Base-by-base conservation (phyloP, 2,888 invertebrate species). In the Heliconius sara region DNA sequence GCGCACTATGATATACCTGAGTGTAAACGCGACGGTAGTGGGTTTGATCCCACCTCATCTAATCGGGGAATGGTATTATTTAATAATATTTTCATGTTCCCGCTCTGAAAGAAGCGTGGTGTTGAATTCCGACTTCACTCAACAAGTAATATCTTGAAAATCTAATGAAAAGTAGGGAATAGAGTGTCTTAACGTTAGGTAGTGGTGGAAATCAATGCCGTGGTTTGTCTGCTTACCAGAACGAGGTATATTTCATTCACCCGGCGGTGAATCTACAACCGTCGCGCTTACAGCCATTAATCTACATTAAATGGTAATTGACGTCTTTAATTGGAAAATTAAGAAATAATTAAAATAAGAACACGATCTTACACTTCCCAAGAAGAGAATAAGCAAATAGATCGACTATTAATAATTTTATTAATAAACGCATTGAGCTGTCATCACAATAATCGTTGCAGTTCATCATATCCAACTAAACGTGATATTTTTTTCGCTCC, bases 381-480 rank as follows among this genome's bases (percentile, higher is more conserved):
- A 65, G 52, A 39, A 67, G 73, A 72, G 39, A 60, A 63, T 67
- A 74, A 79, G 77, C 81, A 77, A 79, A 77, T 65, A 67, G 71
- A 74, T 66, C 30, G 52, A 43, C 60, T 74, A 81, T 82, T 76
- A 82, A 78, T 79, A 80, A 73, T 65, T 77, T 78, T 77, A 76
- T 79, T 80, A 82, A 82, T 81, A 80, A 65, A 79, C 75, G 76
- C 73, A 83, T 83, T 81, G 79, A 81, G 77, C 82, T 82, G 82
- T 83, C 83, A 79, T 78, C 80, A 63, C 74, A 79, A 81, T 82
- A 80, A 81, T 80, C 78, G 78, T 73, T 81, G 76, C 73, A 79
- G 79, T 82, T 78, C 78, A 81, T 82, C 82, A 81, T 78, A 39
- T 39, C 57, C 30, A 57, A 76, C 65, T 73, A 76, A 80, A 63